A percentile compares a stretch with the other conserved stretches of the same genome.
phyloP scores from a whole-genome alignment of 2,113 vertebrate genomes.

The Muscicapa adusta region DNA sequence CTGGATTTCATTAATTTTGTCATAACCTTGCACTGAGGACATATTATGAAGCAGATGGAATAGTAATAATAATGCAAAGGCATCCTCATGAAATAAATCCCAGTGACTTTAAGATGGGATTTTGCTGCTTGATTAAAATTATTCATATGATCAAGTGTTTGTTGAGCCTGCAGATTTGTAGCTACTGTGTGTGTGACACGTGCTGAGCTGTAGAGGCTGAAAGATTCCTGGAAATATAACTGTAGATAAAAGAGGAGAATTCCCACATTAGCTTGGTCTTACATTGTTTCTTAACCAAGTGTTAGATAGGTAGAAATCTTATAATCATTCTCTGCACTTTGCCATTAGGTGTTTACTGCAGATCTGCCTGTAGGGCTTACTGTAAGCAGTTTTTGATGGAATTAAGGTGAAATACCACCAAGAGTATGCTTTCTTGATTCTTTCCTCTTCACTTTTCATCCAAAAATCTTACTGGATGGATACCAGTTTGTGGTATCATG shows the following conservation, averaged over 20 bases:
- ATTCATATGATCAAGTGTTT: not conserved
- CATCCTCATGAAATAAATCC: not conserved
- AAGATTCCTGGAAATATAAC: not conserved
- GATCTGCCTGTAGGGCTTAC: not conserved
- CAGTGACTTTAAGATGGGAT: not conserved
- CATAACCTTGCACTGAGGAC: not conserved
- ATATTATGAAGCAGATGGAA: not conserved
- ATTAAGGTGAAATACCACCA: not conserved
- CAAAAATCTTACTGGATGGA: not conserved
- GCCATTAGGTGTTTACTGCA: not conserved
- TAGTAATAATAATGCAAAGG: conserved; percentile 18
- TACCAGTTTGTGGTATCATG: not conserved
- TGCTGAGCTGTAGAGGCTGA: not conserved
- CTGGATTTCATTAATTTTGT: conserved; percentile 41
- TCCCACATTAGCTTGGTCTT: not conserved
- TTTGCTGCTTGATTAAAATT: conserved; percentile 24
- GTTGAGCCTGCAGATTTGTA: not conserved
- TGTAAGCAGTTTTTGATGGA: not conserved
- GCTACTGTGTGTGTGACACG: not conserved
- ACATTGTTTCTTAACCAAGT: not conserved
- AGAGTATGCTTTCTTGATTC: not conserved
- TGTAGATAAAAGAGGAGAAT: not conserved
- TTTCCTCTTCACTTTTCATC: not conserved
- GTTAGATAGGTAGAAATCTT: not conserved
- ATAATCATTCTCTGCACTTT: not conserved